Evolutionary conservation across 2,888 invertebrate species (phyloP).

Genomic region (Hypomecis atomaria): DNA sequence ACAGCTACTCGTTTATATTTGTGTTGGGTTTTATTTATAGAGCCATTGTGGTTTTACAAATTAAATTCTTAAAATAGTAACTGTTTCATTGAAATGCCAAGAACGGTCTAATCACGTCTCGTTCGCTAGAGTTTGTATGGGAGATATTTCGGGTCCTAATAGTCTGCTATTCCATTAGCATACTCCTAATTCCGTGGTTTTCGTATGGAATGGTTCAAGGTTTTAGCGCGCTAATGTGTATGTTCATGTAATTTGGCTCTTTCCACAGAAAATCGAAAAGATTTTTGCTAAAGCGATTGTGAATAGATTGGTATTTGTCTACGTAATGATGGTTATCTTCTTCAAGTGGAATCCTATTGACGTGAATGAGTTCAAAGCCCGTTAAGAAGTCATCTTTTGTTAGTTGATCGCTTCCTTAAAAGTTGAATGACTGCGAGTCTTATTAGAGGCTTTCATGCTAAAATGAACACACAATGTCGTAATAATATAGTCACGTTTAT

Average conservation of each 20-base stretch:
- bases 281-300: conserved; percentile 4
- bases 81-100: not conserved
- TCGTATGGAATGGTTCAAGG: not conserved
- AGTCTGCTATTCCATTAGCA: no score
- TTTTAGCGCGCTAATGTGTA: not conserved
- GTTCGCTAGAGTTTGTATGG: no score
- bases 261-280: conserved; percentile 3
- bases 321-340: conserved; percentile 5
- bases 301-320: not conserved
- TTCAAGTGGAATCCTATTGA: conserved; percentile 1
- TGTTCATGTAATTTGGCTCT: not conserved
- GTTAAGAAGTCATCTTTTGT: not conserved
- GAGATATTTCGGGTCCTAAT: no score
- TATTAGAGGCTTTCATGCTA: conserved; percentile 3
- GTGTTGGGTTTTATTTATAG: no score
- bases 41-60: no score
- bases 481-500: no score
- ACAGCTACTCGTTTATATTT: no score
- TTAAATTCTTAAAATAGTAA: not conserved
- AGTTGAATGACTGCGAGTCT: conserved; percentile 5
- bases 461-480: not conserved
- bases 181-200: not conserved
- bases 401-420: not conserved
- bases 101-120: not conserved
- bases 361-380: conserved; percentile 2